phyloP scores from a whole-genome alignment of 2,113 vertebrate genomes.

The Heterotilapia buettikoferi region DNA sequence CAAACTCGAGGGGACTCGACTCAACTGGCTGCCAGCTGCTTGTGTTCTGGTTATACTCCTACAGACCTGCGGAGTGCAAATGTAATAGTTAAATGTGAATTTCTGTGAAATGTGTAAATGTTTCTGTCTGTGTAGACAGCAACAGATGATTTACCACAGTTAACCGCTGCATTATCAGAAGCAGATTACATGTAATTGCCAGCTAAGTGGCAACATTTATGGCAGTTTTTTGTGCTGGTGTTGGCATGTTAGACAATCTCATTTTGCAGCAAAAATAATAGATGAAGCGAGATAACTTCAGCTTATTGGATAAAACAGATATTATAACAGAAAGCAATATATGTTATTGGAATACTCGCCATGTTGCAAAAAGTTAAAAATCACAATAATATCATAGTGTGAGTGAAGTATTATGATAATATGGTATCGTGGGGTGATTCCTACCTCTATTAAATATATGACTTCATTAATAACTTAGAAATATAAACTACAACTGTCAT shows the following conservation, averaged over 20 bases:
- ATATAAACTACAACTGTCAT: background rate
- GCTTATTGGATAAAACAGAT: background rate
- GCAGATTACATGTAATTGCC: background rate
- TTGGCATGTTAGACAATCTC: background rate
- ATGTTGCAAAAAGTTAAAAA: background rate
- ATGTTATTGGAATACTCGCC: rapidly evolving
- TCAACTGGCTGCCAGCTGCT: background rate
- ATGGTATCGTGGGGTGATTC: background rate
- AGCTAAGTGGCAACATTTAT: background rate
- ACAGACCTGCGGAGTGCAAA: background rate
- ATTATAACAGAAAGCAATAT: background rate
- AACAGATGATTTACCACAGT: background rate
- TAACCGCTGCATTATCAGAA: background rate
- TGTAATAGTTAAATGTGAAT: background rate
- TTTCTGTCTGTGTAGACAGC: background rate
- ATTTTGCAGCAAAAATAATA: background rate
- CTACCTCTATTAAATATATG: background rate
- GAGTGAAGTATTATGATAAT: background rate
- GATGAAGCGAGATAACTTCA: background rate
- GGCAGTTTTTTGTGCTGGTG: background rate
- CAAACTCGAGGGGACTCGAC: background rate
- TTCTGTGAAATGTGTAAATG: background rate
- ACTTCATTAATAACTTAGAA: background rate
- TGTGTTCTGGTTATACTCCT: background rate
- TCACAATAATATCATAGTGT: background rate